Conservation (phyloP, 2,113 vertebrate genomes). For the Peucedramus taeniatus region DNA sequence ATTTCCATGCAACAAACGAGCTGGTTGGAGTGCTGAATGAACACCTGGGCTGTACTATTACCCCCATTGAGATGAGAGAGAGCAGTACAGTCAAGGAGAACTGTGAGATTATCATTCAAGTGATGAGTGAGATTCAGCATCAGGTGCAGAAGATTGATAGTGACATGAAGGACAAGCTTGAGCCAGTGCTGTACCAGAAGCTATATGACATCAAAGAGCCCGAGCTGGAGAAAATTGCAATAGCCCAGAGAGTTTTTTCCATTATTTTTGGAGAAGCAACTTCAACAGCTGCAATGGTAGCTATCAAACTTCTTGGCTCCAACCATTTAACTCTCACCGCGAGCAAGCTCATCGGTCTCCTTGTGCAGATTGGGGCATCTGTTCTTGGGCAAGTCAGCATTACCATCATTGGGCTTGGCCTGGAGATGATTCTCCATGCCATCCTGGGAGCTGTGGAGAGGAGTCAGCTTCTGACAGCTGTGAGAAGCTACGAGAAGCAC, state of each 20-base stretch:
- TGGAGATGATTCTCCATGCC: slow-evolving; percentile 74
- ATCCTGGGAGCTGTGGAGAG: slow-evolving; percentile 75
- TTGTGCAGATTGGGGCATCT: slow-evolving; percentile 69
- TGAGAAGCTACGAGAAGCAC: slow-evolving; percentile 73
- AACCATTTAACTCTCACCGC: slow-evolving; percentile 57
- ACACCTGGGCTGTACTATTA: slow-evolving; percentile 66
- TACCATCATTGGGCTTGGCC: slow-evolving; percentile 69
- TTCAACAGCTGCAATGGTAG: slow-evolving; percentile 68
- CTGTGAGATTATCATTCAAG: slow-evolving; percentile 72
- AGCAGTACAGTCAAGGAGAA: slow-evolving; percentile 74
- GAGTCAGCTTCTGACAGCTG: slow-evolving; percentile 67
- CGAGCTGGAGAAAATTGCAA: slow-evolving; percentile 73
- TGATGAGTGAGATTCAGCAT: slow-evolving; percentile 67
- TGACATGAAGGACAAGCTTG: slow-evolving; percentile 71
- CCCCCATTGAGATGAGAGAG: slow-evolving; percentile 62
- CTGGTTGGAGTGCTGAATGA: slow-evolving; percentile 65
- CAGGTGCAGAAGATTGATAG: slow-evolving; percentile 72
- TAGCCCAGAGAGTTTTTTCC: slow-evolving; percentile 72
- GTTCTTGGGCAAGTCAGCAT: slow-evolving; percentile 73
- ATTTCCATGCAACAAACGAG: slow-evolving; percentile 70
- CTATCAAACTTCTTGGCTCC: slow-evolving; percentile 71
- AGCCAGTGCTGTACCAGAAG: slow-evolving; percentile 73
- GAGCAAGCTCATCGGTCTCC: slow-evolving; percentile 61
- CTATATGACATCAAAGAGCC: slow-evolving; percentile 75
- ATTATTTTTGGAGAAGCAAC: slow-evolving; percentile 71